phyloP scores from a whole-genome alignment of 92 coral and sea anemone species.

The Galaxea fascicularis region DNA sequence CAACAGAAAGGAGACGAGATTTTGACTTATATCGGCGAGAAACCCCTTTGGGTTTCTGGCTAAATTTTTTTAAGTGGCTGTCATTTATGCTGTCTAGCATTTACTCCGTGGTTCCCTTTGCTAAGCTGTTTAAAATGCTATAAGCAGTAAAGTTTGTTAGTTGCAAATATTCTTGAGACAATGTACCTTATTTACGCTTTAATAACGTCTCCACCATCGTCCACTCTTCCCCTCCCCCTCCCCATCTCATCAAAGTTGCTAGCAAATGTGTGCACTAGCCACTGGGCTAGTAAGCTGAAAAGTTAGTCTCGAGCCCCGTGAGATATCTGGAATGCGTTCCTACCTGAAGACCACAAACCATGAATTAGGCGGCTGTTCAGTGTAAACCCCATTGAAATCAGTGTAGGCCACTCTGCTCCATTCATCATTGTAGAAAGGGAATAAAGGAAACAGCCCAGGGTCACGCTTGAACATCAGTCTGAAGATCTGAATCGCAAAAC shows the following conservation, averaged over 20 bases:
- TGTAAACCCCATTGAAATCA: conserved; percentile 85
- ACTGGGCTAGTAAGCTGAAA: too few relatives aligned
- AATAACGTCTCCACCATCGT: too few relatives aligned
- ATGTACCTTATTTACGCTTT: too few relatives aligned
- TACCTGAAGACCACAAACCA: conserved; percentile 99
- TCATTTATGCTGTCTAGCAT: neutral
- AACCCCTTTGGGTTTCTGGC: too few relatives aligned
- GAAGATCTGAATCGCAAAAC: conserved; percentile 90
- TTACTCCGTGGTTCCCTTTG: neutral
- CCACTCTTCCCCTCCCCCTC: too few relatives aligned
- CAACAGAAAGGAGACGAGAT: neutral
- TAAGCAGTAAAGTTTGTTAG: too few relatives aligned
- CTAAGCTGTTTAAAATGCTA: too few relatives aligned
- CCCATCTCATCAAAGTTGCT: too few relatives aligned
- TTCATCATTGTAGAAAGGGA: conserved; percentile 95
- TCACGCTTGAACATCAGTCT: conserved; percentile 93
- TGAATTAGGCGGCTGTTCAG: conserved; percentile 93
- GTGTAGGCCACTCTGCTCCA: conserved; percentile 93
- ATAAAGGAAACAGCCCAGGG: conserved; percentile 79
- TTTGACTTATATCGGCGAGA: too few relatives aligned
- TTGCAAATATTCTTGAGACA: too few relatives aligned
- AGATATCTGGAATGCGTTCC: neutral
- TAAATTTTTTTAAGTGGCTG: neutral
- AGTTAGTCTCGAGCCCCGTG: neutral
- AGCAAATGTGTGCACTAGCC: too few relatives aligned